These are phyloP conservation scores for Drosophila subobscura DNA, from an alignment of 1,140 invertebrate species.

Conservation along the genomic window DNA sequence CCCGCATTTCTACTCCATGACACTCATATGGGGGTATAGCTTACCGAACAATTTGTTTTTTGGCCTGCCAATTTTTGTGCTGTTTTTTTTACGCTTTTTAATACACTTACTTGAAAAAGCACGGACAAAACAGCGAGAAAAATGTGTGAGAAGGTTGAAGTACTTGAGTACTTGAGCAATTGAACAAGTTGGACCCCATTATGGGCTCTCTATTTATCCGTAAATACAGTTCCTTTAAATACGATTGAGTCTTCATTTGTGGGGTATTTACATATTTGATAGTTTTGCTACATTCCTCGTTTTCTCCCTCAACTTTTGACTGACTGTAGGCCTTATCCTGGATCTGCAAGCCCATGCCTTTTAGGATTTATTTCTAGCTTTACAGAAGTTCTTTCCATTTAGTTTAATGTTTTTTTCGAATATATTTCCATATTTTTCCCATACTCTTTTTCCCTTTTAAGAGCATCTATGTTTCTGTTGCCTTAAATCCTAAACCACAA, in stretches of 20 bases:
- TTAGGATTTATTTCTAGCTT: too few relatives aligned
- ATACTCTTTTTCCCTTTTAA: background rate
- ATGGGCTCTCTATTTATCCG: too few relatives aligned
- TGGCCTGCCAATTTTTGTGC: constrained; percentile 15
- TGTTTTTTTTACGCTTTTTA: constrained; percentile 7
- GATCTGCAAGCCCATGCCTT: too few relatives aligned
- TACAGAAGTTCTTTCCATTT: too few relatives aligned
- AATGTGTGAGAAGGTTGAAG: too few relatives aligned
- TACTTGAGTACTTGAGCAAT: too few relatives aligned
- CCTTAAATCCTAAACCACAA: background rate
- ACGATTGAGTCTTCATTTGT: background rate
- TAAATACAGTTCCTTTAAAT: constrained; percentile 12
- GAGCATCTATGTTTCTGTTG: background rate
- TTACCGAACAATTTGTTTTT: constrained; percentile 32
- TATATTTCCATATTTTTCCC: background rate
- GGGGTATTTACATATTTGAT: too few relatives aligned
- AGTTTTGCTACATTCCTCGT: too few relatives aligned
- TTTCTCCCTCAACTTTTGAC: too few relatives aligned
- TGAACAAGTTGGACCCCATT: too few relatives aligned
- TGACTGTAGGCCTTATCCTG: too few relatives aligned
- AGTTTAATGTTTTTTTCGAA: too few relatives aligned
- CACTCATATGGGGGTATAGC: constrained; percentile 34
- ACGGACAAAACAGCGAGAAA: background rate
- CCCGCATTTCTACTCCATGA: constrained; percentile 7
- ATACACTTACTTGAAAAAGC: constrained; percentile 12